A percentile compares a stretch with the other conserved stretches of the same genome.
Conservation (phyloP, 2,888 invertebrate species). For the Nephrocerus scutellatus region DNA sequence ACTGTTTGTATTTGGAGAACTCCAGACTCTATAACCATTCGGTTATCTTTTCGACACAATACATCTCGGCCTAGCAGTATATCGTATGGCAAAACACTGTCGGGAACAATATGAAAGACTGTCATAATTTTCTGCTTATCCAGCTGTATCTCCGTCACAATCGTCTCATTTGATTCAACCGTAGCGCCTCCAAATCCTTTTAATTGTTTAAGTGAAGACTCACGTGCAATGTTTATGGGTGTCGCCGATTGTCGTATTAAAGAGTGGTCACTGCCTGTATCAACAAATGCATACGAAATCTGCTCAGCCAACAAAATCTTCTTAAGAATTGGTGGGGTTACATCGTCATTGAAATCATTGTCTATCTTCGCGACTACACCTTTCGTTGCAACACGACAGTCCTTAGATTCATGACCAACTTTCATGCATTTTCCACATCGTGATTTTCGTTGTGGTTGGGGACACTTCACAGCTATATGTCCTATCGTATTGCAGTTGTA, state of each 20-base stretch:
- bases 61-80: slow-evolving; percentile 18
- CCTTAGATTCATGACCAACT: slow-evolving; percentile 15
- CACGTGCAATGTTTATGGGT: not conserved
- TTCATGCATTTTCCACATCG: slow-evolving; percentile 9
- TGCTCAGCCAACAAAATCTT: slow-evolving; percentile 2
- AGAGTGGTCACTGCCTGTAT: slow-evolving; percentile 14
- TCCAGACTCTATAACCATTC: slow-evolving; percentile 14
- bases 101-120: slow-evolving; percentile 12
- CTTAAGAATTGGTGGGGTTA: slow-evolving; percentile 6
- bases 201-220: slow-evolving; percentile 5
- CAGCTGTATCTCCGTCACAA: slow-evolving; percentile 7
- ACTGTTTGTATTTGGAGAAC: slow-evolving; percentile 14
- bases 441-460: slow-evolving; percentile 8
- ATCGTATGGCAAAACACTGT: slow-evolving; percentile 12
- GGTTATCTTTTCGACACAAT: slow-evolving; percentile 10
- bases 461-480: slow-evolving; percentile 15
- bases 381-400: slow-evolving; percentile 9
- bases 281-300: slow-evolving; percentile 11
- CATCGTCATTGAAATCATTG: not conserved
- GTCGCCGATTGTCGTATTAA: slow-evolving; percentile 9
- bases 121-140: slow-evolving; percentile 7
- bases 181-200: slow-evolving; percentile 19
- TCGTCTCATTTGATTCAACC: slow-evolving; percentile 10
- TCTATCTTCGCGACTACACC: slow-evolving; percentile 7
- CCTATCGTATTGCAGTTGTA: slow-evolving; percentile 16